phyloP scores from a whole-genome alignment of 2,113 vertebrate species.

The Sapajus apella region DNA sequence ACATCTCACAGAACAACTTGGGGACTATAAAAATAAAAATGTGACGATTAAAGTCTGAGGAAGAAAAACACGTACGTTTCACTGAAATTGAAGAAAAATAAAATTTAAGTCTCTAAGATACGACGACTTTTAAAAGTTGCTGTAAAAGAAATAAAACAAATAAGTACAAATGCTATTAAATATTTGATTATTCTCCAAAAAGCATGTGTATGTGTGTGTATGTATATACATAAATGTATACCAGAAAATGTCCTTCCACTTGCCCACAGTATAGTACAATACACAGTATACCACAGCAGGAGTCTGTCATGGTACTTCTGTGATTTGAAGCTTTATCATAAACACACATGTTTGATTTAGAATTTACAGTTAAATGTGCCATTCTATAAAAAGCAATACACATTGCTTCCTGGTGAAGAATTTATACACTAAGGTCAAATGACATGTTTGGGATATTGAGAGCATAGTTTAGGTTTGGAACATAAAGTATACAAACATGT shows the following conservation, averaged over 20 bases:
- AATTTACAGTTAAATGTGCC: neutral
- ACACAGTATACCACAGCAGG: fast-evolving
- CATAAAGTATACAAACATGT: neutral
- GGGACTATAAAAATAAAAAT: constrained; percentile 54
- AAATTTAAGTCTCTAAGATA: constrained; percentile 41
- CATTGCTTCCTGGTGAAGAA: neutral
- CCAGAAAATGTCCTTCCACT: neutral
- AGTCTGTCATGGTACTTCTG: neutral
- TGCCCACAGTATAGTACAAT: neutral
- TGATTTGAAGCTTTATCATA: neutral
- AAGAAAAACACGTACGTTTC: constrained; percentile 47
- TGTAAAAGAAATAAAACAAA: constrained; percentile 40
- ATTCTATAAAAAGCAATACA: neutral
- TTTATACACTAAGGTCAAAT: neutral
- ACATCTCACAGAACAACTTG: neutral
- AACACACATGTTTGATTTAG: neutral
- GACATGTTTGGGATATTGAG: neutral
- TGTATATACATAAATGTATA: neutral
- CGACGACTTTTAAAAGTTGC: constrained; percentile 34
- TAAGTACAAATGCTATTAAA: neutral
- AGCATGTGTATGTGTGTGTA: neutral
- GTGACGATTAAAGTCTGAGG: constrained; percentile 39
- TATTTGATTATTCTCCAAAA: neutral
- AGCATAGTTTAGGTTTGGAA: neutral
- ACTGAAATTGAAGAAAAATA: constrained; percentile 18